Percentiles rank a stretch among this genome's conserved stretches.
These are phyloP conservation scores for Periphyllus acericola DNA, from an alignment of 2,888 invertebrate genomes.

Conservation along the genomic window DNA sequence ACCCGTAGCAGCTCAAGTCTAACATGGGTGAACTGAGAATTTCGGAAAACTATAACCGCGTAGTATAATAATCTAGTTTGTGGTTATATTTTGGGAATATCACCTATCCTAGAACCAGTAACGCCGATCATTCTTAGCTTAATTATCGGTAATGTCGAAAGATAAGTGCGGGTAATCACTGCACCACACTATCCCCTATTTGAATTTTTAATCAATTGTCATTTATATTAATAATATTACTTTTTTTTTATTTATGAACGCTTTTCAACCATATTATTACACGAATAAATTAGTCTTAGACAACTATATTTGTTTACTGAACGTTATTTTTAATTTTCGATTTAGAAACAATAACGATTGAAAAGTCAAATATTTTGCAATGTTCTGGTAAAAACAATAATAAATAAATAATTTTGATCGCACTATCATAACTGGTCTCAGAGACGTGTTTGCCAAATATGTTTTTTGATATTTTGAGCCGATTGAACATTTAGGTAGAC, in stretches of 20 bases:
- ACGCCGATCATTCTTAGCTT: no score
- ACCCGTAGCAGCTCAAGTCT: no score
- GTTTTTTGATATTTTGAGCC: constrained; percentile 39
- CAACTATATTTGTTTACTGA: background rate
- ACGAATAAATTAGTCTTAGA: background rate
- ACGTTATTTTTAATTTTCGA: background rate
- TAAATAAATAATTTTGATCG: constrained; percentile 20
- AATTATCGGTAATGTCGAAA: no score
- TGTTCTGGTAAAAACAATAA: background rate
- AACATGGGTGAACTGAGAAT: no score
- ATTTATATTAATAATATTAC: background rate
- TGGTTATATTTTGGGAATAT: no score
- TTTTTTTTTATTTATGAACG: background rate
- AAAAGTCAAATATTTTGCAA: background rate
- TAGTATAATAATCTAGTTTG: no score
- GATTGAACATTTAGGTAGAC: constrained; percentile 5
- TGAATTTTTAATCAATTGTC: constrained; percentile 11
- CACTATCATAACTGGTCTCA: background rate
- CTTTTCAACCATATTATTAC: background rate
- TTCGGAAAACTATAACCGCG: no score
- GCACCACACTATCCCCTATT: background rate
- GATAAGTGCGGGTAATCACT: no score
- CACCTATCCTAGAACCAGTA: no score
- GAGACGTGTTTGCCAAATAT: background rate
- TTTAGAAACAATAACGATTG: constrained; percentile 17